Base-by-base conservation (phyloP, 2,888 invertebrate genomes). In the Drosophila tanythrix region DNA sequence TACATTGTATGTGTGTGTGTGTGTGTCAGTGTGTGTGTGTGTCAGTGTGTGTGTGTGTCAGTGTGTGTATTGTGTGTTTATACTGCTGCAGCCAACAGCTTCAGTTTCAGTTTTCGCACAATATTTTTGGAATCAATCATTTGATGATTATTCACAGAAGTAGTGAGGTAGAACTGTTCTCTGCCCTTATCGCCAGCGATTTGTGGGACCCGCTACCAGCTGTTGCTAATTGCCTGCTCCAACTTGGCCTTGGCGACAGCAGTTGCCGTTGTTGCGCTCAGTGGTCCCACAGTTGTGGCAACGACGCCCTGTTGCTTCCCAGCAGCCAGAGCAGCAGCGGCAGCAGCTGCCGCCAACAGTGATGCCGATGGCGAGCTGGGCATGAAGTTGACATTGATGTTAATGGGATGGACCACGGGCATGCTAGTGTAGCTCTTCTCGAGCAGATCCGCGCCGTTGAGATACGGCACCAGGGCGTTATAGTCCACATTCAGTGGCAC, bases 351-450 rank as follows among this genome's bases (percentile, higher is more conserved):
- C 13, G 91, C 91, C 25, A 91, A 55, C 50, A 92, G 71, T 0
- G 91, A 82, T 0, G 91, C 81, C n/a, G 92, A 83, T 25, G 92
- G 73, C 1, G 88, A 76, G 67, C 87, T 81, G 62, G 91, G 86
- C 87, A 92, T 89, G 60, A 97, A 97, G 93, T 97, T 96, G n/a
- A 98, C 98, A 91, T 97, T 97, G 71, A 98, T 98, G 68, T 97
- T 97, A 81, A 98, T 97, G 4, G 98, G 97, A 93, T 98, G 98
- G 38, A 98, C 94, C 40, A 95, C 94, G 29, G 94, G 94, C 80
- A 94, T 93, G 31, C 94, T 93, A 31, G 94, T 93, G 74, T 94
- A 94, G 74, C 90, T 92, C 77, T 93, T 93, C 83, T 95, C 95
- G 67, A 95, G 92, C 75, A 94, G 93, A 93, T 95, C 94, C 86